Evolutionary conservation across 2,797 vertebrate species (phyloP).

Genomic region (Pseudomugil tenellus): DNA sequence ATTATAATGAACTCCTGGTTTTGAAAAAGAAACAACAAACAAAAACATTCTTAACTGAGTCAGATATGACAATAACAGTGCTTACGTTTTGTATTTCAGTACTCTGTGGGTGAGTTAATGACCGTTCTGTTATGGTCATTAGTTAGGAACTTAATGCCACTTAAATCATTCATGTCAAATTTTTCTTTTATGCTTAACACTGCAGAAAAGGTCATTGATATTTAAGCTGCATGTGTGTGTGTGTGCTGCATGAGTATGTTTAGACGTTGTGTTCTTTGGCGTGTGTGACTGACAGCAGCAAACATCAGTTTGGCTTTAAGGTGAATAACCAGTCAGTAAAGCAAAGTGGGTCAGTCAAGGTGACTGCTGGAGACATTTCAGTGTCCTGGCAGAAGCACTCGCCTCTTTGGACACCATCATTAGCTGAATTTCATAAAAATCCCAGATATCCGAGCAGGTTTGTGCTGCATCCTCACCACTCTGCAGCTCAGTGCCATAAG

Average conservation of each 20-base stretch:
- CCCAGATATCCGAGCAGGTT: slow-evolving; percentile 19
- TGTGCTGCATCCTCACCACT: slow-evolving; percentile 4
- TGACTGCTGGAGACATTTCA: slow-evolving; percentile 59
- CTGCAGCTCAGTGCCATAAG: slow-evolving; percentile 8
- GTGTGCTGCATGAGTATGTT: slow-evolving; percentile 12
- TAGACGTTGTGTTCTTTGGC: slow-evolving; percentile 25
- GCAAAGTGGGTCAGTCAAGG: slow-evolving; percentile 66
- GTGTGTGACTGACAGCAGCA: slow-evolving; percentile 56
- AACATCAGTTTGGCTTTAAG: slow-evolving; percentile 44
- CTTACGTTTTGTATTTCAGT: not conserved
- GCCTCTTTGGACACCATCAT: slow-evolving; percentile 28
- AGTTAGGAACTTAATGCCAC: not conserved
- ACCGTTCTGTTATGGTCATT: not conserved
- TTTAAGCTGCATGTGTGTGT: slow-evolving; percentile 1
- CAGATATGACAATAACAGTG: not conserved
- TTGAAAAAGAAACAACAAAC: not conserved
- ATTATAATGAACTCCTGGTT: not conserved
- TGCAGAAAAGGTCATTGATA: slow-evolving; percentile 1
- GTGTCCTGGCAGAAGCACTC: slow-evolving; percentile 16
- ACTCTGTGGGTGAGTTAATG: not conserved
- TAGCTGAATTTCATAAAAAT: slow-evolving; percentile 23
- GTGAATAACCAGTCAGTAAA: slow-evolving; percentile 27
- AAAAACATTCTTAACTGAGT: not conserved
- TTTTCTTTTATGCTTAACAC: not conserved
- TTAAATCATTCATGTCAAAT: not conserved